Evolutionary conservation across 2,888 invertebrate genomes (phyloP), one percentile per base, ranked within the genome.

Genomic region (Trachelus iudaicus): DNA sequence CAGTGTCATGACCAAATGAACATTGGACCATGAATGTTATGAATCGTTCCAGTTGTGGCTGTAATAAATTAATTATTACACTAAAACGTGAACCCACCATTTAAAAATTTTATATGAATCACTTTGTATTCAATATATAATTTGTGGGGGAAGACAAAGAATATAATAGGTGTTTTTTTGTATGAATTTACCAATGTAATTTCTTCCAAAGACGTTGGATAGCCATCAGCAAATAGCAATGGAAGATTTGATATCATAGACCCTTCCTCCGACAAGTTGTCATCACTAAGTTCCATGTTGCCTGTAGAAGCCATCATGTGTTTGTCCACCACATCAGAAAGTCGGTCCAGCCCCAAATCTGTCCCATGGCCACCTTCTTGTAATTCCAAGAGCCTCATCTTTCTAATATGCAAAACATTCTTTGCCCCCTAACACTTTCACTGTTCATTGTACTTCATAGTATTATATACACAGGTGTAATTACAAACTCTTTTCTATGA

Each of bases 1-100:
- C 93, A 33, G 93, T 93, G 84, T 94, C 93, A 87, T 95, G 94
- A 75, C 95, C 95, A 92, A 95, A 93, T 74, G 95, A 95, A 92
- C 95, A 95, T 89, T 95, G 95, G 84, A 95, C 95, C 95, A 95
- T 95, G 89, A 95, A 95, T 82, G 95, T 94, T 87, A 95, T 94
- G 89, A 95, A 95, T 85, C 93, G 94, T 92, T 95, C 95, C 86
- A 95, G 90, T 89, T 95, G 94, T 78, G 91, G 81, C 91, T 92
- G 78, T 69, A 34, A 71, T 56, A 56, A 56, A 9, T 23, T 9
- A 56, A 9, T 23, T 23, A 56, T 56, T 73, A 15, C 73, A 77
- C 73, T 23, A 71, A 35, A 76, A 34, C 33, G 13, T 30, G 33
- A 75, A 34, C 30, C n/a, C 34, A 75, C 35, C 76, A 40, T 69